Evolutionary conservation across 2,888 invertebrate genomes (phyloP).

Genomic region (Perizoma affinitatum): DNA sequence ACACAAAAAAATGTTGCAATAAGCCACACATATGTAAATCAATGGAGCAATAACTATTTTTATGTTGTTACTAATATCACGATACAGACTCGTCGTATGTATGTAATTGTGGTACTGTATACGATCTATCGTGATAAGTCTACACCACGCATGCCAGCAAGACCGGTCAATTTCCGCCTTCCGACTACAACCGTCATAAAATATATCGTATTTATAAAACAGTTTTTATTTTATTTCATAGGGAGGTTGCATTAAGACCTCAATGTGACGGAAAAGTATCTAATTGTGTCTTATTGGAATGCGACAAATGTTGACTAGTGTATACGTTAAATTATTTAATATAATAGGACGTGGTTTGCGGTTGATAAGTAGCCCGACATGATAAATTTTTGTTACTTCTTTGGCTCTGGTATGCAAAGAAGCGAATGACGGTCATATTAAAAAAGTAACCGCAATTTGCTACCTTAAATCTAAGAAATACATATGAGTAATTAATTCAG

Average conservation of each 20-base stretch:
- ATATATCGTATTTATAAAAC: conserved; percentile 10
- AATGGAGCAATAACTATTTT: no score
- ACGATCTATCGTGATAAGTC: conserved; percentile 8
- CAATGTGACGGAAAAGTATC: conserved; percentile 27
- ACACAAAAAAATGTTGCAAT: no score
- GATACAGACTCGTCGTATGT: no score
- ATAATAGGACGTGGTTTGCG: conserved; percentile 6
- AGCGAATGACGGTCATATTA: no score
- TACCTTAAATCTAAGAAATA: no score
- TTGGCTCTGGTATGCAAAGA: not conserved
- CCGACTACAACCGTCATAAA: conserved; percentile 49
- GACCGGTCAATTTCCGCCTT: conserved; percentile 71
- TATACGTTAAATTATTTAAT: not conserved
- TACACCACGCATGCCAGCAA: conserved; percentile 41
- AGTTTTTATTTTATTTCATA: conserved; percentile 24
- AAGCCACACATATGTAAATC: no score
- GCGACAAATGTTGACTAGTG: conserved; percentile 17
- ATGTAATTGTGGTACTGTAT: conserved; percentile 17
- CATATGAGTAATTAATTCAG: not conserved
- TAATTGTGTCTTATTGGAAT: conserved; percentile 25
- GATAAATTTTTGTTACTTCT: not conserved
- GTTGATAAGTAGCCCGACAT: conserved; percentile 2
- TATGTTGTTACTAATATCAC: no score
- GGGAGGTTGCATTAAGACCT: conserved; percentile 17
- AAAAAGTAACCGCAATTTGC: no score